Evolutionary conservation across 2,113 vertebrate species (phyloP).

Genomic region (Halichoerus grypus): DNA sequence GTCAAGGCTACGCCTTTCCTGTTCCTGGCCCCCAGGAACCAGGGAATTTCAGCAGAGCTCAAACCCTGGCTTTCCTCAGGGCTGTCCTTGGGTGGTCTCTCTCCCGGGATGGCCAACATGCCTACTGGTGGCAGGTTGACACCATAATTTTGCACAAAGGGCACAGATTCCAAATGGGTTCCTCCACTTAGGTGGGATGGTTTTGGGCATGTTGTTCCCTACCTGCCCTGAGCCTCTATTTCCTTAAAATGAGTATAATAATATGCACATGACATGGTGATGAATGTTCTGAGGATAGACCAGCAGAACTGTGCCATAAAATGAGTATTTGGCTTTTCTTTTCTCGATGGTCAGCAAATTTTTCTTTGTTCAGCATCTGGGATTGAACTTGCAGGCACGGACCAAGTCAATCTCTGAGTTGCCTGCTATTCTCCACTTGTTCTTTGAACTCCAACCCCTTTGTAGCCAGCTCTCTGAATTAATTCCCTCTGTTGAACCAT

Average conservation of each 20-base stretch:
- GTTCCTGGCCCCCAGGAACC: not conserved
- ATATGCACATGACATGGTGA: not conserved
- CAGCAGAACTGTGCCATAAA: not conserved
- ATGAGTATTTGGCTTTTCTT: not conserved
- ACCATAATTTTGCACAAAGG: not conserved
- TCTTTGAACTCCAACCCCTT: not conserved
- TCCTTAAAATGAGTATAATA: not conserved
- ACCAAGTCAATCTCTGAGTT: not conserved
- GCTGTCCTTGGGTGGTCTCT: not conserved
- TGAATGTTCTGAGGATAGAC: not conserved
- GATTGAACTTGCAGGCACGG: not conserved
- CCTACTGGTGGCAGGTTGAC: not conserved
- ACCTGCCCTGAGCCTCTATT: not conserved
- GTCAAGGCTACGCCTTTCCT: not conserved
- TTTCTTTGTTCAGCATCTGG: not conserved
- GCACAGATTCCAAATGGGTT: not conserved
- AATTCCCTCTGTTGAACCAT: not conserved
- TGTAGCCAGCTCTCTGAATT: not conserved
- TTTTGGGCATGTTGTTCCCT: not conserved
- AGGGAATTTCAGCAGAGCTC: not conserved
- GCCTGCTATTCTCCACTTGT: not conserved
- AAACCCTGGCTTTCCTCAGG: not conserved
- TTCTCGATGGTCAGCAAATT: not conserved
- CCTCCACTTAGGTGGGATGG: not conserved
- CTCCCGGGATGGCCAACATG: not conserved